Percentiles rank a stretch among this genome's conserved stretches.
Conservation (phyloP, 2,888 invertebrate genomes). For the Papilio gigon region DNA sequence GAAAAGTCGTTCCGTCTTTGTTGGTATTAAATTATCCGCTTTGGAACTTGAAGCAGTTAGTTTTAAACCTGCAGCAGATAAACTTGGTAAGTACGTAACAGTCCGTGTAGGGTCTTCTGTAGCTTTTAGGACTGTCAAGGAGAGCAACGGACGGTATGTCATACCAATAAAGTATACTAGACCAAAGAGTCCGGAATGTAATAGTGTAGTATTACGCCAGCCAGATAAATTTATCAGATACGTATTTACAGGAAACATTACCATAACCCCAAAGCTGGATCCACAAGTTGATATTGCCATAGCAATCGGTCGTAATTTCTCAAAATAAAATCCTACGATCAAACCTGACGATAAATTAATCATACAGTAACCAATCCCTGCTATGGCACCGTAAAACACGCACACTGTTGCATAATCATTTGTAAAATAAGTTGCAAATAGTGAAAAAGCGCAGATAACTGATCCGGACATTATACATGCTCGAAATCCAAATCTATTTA, state of each 20-base stretch:
- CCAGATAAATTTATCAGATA: slow-evolving; percentile 62
- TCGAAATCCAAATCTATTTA: slow-evolving; percentile 75
- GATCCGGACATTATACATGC: slow-evolving; percentile 70
- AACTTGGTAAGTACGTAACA: slow-evolving; percentile 71
- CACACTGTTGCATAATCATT: slow-evolving; percentile 56
- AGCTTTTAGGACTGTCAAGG: slow-evolving; percentile 63
- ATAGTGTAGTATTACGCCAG: slow-evolving; percentile 66
- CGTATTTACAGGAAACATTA: slow-evolving; percentile 64
- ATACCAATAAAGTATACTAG: slow-evolving; percentile 65
- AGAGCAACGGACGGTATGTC: slow-evolving; percentile 68
- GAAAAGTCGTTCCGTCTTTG: slow-evolving; percentile 58
- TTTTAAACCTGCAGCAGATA: slow-evolving; percentile 55
- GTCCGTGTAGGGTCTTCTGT: slow-evolving; percentile 67
- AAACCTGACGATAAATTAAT: slow-evolving; percentile 65
- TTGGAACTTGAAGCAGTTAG: slow-evolving; percentile 51
- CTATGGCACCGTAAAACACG: slow-evolving; percentile 64
- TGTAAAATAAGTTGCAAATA: slow-evolving; percentile 65
- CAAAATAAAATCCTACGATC: slow-evolving; percentile 77
- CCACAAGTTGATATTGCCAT: slow-evolving; percentile 65
- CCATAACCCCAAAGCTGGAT: slow-evolving; percentile 70
- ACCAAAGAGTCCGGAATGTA: slow-evolving; percentile 70
- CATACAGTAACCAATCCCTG: slow-evolving; percentile 69
- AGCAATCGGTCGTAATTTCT: slow-evolving; percentile 66
- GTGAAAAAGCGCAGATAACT: slow-evolving; percentile 59
- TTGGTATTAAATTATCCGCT: slow-evolving; percentile 50